Evolutionary conservation across 2,113 vertebrate species (phyloP), one percentile per base, ranked within the genome.

Genomic region (Bombycilla garrulus): DNA sequence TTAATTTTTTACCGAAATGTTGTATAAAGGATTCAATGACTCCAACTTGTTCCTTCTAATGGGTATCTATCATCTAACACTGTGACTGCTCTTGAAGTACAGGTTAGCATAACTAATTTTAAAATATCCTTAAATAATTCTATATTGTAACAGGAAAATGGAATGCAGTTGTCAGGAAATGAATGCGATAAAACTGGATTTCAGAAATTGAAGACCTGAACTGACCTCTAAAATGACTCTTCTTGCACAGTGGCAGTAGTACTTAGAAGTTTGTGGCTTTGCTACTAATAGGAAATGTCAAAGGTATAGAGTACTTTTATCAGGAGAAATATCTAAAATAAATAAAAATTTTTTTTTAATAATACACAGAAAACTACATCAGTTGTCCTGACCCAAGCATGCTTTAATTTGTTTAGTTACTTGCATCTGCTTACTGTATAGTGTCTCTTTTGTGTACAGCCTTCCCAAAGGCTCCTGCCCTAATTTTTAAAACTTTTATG

Each of bases 31-130:
- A 81, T 80, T 96, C 64, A 50, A 24, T 94, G 85, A 61, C 57
- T 96, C 51, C 86, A 91, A 56, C 71, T 48, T 95, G 84, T 94
- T 91, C 76, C 23, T 94, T 81, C 67, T 97, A 86, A 97, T 97
- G 93, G 33, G 7, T 76, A 86, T 93, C 87, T 96, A 60, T 94
- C 91, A 81, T 82, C 74, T 95, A 54, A 95, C 72, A 74, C 69
- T 33, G 45, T 51, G 77, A 56, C 71, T 57, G 38, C n/a, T 80
- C 38, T 76, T 73, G 73, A 95, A 84, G 72, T 80, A 50, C 65
- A 85, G 65, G 57, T 86, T 94, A 88, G 44, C 57, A 61, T 33
- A 88, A 69, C 65, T 76, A 81, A 87, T 73, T 94, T 53, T 64
- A 38, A 64, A 88, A 60, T 31, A 56, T 3, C 28, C 48, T 79